A percentile compares a stretch with the other conserved stretches of the same genome.
Conservation (phyloP, 1,140 invertebrate species). For the Adelges cooleyi region DNA sequence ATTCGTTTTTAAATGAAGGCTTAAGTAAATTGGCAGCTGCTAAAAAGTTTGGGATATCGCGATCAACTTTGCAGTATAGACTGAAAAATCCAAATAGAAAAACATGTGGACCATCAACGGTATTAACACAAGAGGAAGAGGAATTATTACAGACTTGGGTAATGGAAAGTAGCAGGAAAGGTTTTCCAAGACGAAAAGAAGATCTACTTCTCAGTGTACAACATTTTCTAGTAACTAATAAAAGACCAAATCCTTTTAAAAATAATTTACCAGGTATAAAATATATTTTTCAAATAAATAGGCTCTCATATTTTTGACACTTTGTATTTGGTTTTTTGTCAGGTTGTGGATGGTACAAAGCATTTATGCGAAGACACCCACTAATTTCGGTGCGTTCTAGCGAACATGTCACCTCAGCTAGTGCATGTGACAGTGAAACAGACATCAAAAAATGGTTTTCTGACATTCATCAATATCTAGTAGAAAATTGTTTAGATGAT, state of each 20-base stretch:
- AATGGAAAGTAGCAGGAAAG: background rate
- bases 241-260: background rate
- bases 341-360: conserved; percentile 29
- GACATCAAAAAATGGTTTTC: background rate
- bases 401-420: background rate
- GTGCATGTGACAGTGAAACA: background rate
- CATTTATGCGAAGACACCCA: background rate
- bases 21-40: background rate
- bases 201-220: background rate
- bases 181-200: background rate
- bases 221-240: background rate
- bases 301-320: background rate
- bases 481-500: background rate
- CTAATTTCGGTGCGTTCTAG: background rate
- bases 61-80: conserved; percentile 14
- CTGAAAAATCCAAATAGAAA: conserved; percentile 16
- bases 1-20: background rate
- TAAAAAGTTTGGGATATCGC: background rate
- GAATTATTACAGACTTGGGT: background rate
- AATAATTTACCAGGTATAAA: background rate
- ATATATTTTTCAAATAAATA: background rate
- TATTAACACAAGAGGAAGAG: background rate
- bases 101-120: background rate
- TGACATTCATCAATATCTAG: background rate
- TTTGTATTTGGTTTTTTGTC: background rate